Base-by-base conservation (phyloP, 1,140 invertebrate species). In the Drosophila pseudoobscura region DNA sequence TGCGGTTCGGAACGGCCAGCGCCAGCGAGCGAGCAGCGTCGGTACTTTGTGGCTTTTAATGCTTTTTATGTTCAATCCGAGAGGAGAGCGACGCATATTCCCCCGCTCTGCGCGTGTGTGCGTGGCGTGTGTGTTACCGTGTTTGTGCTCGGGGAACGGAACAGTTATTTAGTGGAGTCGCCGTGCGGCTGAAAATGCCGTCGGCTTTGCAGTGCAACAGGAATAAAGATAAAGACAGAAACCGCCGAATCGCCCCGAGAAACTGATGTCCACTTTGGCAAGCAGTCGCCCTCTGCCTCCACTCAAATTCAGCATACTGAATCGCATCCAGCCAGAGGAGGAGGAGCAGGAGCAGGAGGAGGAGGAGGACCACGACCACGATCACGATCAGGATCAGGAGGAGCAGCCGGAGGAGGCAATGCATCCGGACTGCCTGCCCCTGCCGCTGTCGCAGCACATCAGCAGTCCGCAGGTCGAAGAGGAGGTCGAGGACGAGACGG, bases 251-350 rank as follows among this genome's bases (percentile, higher is more conserved):
- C 31, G 51, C 55, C 46, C 63, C 47, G 43, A 55, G 31, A 61
- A 71, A 70, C 75, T 74, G 77, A 89, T 90, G 88, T 90, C 89
- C 80, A 85, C 88, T 56, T 80, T 89, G 77, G 83, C 88, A 58
- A 84, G 70, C 54, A 90, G 70, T 51, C 88, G 83, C 69, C 83
- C 78, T 26, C 24, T 26, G 58, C 65, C 74, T 51, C 70, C 79
- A 59, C 78, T 87, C 44, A 87, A 87, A 66, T 66, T 82, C 51
- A 75, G 55, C 24, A 63, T 64, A 54, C 55, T 35, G 31, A 35
- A 35, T 35, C 31, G 31, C 31, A 35, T 73, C 49, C 82, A 60
- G 50, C 61, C 47, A 26, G 24, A 69, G 63, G 65, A 68, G 63
- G 65, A 51, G 11, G 35, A 53, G 15, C 26, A 61, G 9, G 46